phyloP scores from a whole-genome alignment of 2,888 invertebrate genomes.

The Hirudinaria manillensis region DNA sequence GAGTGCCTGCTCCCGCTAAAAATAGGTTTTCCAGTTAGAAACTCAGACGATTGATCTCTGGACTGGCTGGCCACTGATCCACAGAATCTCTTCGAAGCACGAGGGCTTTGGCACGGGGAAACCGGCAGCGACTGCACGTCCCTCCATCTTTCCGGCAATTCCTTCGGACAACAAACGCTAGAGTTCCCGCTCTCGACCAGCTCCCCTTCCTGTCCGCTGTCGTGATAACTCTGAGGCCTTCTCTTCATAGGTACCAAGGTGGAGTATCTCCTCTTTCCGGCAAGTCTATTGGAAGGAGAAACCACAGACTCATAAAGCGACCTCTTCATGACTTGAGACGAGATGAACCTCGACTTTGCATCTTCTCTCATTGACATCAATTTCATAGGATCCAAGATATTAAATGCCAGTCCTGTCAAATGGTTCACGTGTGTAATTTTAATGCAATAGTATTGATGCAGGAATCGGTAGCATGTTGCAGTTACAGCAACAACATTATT shows the following conservation, averaged over 20 bases:
- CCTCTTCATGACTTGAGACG: slow-evolving; percentile 40
- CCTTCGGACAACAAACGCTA: slow-evolving; percentile 11
- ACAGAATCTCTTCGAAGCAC: slow-evolving; percentile 22
- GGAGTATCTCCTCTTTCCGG: slow-evolving; percentile 10
- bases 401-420: slow-evolving; percentile 3
- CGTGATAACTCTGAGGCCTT: background rate
- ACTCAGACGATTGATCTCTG: slow-evolving; percentile 3
- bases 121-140: slow-evolving; percentile 28
- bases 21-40: background rate
- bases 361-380: slow-evolving; percentile 39
- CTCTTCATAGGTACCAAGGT: background rate
- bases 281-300: slow-evolving; percentile 29
- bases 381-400: slow-evolving; percentile 34
- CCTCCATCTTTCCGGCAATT: slow-evolving; percentile 17
- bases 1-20: background rate
- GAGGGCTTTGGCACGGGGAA: slow-evolving; percentile 23
- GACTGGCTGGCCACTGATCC: background rate
- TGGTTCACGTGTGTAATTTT: too few relatives aligned
- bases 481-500: too few relatives aligned
- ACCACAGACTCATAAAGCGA: slow-evolving; percentile 40
- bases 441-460: too few relatives aligned
- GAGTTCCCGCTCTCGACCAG: background rate
- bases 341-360: slow-evolving; percentile 38
- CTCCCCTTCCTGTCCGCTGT: background rate
- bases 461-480: too few relatives aligned